Evolutionary conservation across 1,140 invertebrate genomes (phyloP), one percentile per base, ranked within the genome.

Genomic region (Nasonia longicornis): DNA sequence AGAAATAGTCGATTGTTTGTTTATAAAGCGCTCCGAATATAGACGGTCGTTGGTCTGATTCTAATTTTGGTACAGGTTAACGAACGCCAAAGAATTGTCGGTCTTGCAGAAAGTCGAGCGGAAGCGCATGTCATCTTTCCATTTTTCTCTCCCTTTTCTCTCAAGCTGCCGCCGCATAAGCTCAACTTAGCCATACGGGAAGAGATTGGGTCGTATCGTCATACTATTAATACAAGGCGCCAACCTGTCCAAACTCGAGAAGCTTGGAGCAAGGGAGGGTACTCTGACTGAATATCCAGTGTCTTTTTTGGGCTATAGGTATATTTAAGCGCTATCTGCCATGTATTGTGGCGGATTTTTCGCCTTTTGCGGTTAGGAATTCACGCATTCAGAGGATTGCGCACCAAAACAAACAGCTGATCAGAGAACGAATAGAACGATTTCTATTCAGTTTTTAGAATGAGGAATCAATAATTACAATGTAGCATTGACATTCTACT

Each of bases 161-260:
- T 45, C 29, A 35, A n/a, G 6, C 45, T 1, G 14, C 26, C 31
- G 64, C 75, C 70, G 79, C 71, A 76, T 76, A 78, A 78, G 81
- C 72, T 64, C 31, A 14, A 75, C 31, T 75, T 75, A 64, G 52
- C 29, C 31, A 26, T 26, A 12, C 38, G 26, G 12, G 3, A 81
- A 79, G 79, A 84, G 85, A 88, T 88, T 88, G 84, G 86, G 87
- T 86, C 87, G 86, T 70, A 82, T 85, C 88, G 87, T 86, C 87
- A 87, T 70, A 82, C 86, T 88, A 88, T 88, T 88, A 88, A 88
- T 88, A 88, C 83, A 38, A 85, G 84, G 85, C 87, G 87, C 86
- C 86, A 88, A 87, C 84, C 80, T 84, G 84, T 67, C 84, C 78
- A 31, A 70, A 77, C 63, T 10, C 11, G 1, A 31, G 26, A 31